Conservation (phyloP, 2,797 vertebrate species). For the Phoxinus dragarum region DNA sequence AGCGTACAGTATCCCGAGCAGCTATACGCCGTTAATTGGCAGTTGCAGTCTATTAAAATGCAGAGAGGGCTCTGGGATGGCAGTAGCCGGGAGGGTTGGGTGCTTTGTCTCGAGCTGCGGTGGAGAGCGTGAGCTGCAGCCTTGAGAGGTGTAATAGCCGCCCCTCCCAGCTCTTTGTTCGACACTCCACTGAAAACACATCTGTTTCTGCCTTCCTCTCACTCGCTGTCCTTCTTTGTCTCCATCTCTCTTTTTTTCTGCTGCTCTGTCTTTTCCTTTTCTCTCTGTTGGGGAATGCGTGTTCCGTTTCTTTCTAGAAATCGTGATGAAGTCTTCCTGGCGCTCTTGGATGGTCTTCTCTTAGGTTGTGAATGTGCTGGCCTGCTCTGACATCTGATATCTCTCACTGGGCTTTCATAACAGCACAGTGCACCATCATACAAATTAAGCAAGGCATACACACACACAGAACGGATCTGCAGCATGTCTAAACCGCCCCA, state of each 20-base stretch:
- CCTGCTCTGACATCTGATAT: slow-evolving; percentile 38
- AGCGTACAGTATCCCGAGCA: slow-evolving; percentile 60
- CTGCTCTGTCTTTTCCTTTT: slow-evolving; percentile 16
- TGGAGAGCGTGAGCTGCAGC: slow-evolving; percentile 41
- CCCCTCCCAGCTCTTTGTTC: slow-evolving; percentile 58
- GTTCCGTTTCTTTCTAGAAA: not conserved
- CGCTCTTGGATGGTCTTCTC: slow-evolving; percentile 8
- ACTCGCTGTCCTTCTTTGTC: slow-evolving; percentile 31
- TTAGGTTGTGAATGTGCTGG: slow-evolving; percentile 47
- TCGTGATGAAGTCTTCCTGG: slow-evolving; percentile 14
- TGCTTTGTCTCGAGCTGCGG: slow-evolving; percentile 50
- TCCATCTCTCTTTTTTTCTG: slow-evolving; percentile 2
- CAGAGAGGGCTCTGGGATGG: slow-evolving; percentile 60
- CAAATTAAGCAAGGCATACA: slow-evolving; percentile 27
- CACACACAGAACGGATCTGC: slow-evolving; percentile 21
- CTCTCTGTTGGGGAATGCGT: slow-evolving; percentile 16
- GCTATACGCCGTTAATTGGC: slow-evolving; percentile 69
- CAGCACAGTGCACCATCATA: slow-evolving; percentile 38
- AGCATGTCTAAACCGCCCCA: slow-evolving; percentile 18
- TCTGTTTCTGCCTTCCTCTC: slow-evolving; percentile 50
- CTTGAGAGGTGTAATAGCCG: slow-evolving; percentile 53
- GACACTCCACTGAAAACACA: slow-evolving; percentile 55
- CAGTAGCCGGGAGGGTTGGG: slow-evolving; percentile 23
- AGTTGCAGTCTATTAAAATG: slow-evolving; percentile 72
- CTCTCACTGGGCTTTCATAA: slow-evolving; percentile 44